Evolutionary conservation across 2,113 vertebrate genomes (phyloP).

Genomic region (Marmota flaviventris): DNA sequence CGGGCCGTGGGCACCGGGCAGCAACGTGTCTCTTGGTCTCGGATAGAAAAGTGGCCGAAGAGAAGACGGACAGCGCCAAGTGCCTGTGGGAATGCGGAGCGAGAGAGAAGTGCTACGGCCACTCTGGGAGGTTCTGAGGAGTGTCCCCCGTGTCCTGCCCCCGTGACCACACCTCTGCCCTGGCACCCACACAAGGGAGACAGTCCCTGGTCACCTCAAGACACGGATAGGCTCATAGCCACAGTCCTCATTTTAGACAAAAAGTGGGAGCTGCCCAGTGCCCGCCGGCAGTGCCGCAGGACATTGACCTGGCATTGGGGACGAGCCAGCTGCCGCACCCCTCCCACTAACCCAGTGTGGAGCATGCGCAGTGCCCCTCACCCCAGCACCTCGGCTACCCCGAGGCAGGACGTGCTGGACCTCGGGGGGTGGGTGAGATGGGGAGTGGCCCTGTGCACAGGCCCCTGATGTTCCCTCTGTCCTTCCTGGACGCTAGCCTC

Average conservation of each 20-base stretch:
- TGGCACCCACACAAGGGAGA: not conserved
- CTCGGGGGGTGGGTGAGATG: too few species aligned
- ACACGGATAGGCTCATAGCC: not conserved
- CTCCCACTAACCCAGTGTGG: accelerated
- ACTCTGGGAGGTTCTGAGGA: not conserved
- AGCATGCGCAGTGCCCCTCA: too few species aligned
- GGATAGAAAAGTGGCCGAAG: too few species aligned
- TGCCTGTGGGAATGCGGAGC: not conserved
- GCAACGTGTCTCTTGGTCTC: not conserved
- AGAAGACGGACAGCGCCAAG: not conserved
- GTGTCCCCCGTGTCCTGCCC: accelerated
- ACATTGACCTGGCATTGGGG: not conserved
- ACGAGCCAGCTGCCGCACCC: too few species aligned
- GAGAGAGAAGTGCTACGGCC: not conserved
- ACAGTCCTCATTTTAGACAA: not conserved
- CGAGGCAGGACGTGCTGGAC: not conserved
- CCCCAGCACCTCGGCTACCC: not conserved
- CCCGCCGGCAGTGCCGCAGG: not conserved
- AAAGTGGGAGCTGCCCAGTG: too few species aligned
- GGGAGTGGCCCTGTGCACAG: accelerated
- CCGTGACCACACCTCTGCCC: not conserved
- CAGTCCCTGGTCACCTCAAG: not conserved
- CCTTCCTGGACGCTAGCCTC: not conserved
- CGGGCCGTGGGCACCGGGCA: not conserved
- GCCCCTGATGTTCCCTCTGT: not conserved